Percentiles rank a stretch among this genome's conserved stretches.
Conservation (phyloP, 2,797 vertebrate species). For the Sternotherus odoratus region DNA sequence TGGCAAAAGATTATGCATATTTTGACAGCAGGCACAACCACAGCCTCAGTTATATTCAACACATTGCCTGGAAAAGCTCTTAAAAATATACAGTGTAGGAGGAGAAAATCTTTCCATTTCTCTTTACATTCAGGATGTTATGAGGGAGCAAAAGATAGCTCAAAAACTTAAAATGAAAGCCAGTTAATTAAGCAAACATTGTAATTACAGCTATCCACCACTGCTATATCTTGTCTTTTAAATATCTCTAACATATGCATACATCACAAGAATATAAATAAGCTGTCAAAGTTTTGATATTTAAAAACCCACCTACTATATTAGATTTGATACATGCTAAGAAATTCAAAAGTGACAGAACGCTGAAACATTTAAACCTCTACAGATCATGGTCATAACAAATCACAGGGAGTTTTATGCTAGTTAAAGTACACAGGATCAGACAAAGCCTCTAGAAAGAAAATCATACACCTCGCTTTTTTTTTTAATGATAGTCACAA, state of each 20-base stretch:
- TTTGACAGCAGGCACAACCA: not conserved
- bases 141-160: not conserved
- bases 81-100: not conserved
- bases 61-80: not conserved
- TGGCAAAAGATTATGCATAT: not conserved
- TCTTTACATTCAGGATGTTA: constrained; percentile 25
- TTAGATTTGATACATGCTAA: fast-evolving
- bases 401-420: not conserved
- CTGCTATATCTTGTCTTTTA: not conserved
- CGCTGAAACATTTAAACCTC: not conserved
- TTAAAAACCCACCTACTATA: not conserved
- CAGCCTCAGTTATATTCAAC: constrained; percentile 19
- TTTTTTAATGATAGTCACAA: not conserved
- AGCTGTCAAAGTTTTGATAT: fast-evolving
- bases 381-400: not conserved
- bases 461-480: not conserved
- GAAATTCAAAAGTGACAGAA: not conserved
- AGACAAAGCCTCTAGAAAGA: not conserved
- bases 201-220: not conserved
- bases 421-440: fast-evolving
- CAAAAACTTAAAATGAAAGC: constrained; percentile 13
- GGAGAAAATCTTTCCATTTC: constrained; percentile 13
- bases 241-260: not conserved
- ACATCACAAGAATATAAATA: not conserved
- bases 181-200: constrained; percentile 6